A percentile compares a stretch with the other conserved stretches of the same genome.
phyloP scores from a whole-genome alignment of 2,797 vertebrate genomes.

The Paguma larvata region DNA sequence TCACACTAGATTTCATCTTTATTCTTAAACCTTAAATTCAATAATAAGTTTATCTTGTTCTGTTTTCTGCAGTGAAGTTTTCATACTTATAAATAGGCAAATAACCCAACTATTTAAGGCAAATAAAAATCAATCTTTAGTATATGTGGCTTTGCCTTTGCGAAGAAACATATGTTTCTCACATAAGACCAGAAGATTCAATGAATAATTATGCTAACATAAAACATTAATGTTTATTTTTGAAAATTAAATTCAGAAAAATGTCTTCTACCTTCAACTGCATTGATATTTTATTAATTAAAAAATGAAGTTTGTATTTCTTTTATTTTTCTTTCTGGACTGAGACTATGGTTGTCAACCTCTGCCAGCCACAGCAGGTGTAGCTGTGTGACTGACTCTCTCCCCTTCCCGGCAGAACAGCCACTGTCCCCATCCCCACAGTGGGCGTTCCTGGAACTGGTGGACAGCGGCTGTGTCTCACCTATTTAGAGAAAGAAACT shows the following conservation, averaged over 20 bases:
- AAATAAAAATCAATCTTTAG: not conserved
- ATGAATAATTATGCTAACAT: not conserved
- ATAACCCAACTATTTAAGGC: not conserved
- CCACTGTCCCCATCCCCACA: slow-evolving; percentile 43
- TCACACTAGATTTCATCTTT: slow-evolving; percentile 1
- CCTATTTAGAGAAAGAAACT: slow-evolving; percentile 72
- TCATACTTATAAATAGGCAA: not conserved
- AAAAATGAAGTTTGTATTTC: slow-evolving; percentile 76
- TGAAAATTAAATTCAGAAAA: slow-evolving; percentile 33
- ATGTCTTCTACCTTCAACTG: slow-evolving; percentile 40
- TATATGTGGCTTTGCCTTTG: not conserved
- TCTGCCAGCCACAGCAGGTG: slow-evolving; percentile 39
- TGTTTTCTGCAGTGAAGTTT: slow-evolving; percentile 15
- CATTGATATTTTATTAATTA: slow-evolving; percentile 74
- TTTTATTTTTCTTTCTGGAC: slow-evolving; percentile 62
- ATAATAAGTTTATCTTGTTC: not conserved
- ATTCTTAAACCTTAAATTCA: not conserved
- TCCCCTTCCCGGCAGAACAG: slow-evolving; percentile 58
- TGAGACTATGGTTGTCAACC: slow-evolving; percentile 66
- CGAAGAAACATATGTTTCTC: not conserved
- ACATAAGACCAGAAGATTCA: slow-evolving; percentile 41
- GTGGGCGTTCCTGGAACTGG: slow-evolving; percentile 44
- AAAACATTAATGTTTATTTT: not conserved
- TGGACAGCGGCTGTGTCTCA: not conserved
- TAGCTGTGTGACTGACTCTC: slow-evolving; percentile 62